Conservation (phyloP, 30 jellyfish, hydroid and myxozoan genomes). For the Aurelia coerulea region DNA sequence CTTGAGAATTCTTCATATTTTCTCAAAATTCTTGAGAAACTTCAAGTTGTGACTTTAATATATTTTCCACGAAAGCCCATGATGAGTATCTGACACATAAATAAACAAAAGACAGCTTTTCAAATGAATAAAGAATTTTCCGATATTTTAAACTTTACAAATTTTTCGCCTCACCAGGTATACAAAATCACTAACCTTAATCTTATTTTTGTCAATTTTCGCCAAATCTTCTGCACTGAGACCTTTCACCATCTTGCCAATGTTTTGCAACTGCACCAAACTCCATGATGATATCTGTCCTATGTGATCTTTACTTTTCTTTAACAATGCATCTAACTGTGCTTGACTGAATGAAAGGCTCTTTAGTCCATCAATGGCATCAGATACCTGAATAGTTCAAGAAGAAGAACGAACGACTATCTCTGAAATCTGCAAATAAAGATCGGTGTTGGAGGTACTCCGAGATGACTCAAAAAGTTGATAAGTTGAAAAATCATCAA, state of each 20-base stretch:
- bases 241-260: conserved; percentile 58
- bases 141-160: no score
- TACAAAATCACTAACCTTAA: conserved; percentile 38
- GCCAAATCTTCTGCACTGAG: conserved; percentile 63
- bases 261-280: conserved; percentile 24
- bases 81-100: no score
- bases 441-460: no score
- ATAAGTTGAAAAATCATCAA: background rate
- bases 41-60: no score
- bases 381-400: no score
- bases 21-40: no score
- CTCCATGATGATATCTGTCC: conserved; percentile 70
- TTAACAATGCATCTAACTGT: conserved; percentile 54
- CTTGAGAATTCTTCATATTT: no score
- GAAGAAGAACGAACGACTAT: conserved; percentile 9
- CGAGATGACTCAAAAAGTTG: background rate
- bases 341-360: conserved; percentile 40
- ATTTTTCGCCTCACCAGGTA: no score
- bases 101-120: no score
- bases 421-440: conserved; percentile 24
- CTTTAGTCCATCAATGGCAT: conserved; percentile 26
- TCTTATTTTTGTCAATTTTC: conserved; percentile 65
- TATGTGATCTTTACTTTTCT: conserved; percentile 51
- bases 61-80: no score
- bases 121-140: no score